Evolutionary conservation across 1,140 invertebrate genomes (phyloP).

Genomic region (Galleria mellonella): DNA sequence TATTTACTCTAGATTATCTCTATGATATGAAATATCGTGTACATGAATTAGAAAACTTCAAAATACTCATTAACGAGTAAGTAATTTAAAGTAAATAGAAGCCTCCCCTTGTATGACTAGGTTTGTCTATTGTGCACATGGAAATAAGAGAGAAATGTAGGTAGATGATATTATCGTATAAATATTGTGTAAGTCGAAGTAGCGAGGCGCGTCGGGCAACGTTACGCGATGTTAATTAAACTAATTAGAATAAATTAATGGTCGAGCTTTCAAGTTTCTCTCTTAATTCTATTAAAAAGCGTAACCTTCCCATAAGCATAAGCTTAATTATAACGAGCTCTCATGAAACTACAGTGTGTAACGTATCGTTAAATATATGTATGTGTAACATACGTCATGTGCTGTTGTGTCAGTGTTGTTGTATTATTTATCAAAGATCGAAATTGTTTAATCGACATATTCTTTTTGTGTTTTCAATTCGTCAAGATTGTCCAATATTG

Average conservation of each 20-base stretch:
- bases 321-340: constrained; percentile 12
- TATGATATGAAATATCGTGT: background rate
- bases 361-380: constrained; percentile 6
- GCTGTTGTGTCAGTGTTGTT: background rate
- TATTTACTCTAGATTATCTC: background rate
- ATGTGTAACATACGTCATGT: background rate
- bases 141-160: constrained; percentile 11
- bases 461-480: too few relatives aligned
- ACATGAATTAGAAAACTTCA: constrained; percentile 1
- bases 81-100: constrained; percentile 8
- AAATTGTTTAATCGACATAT: too few relatives aligned
- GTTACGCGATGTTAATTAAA: constrained; percentile 54
- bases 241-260: constrained; percentile 56
- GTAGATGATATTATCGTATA: constrained; percentile 14
- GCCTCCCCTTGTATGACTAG: constrained; percentile 1
- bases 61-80: constrained; percentile 10
- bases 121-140: background rate
- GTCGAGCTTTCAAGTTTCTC: constrained; percentile 33
- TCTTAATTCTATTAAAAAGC: constrained; percentile 18
- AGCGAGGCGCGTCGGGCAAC: constrained; percentile 19
- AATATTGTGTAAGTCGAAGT: constrained; percentile 24
- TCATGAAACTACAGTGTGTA: constrained; percentile 11
- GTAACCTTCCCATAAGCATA: constrained; percentile 15
- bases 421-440: too few relatives aligned
- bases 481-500: too few relatives aligned